Percentiles rank a stretch among this genome's conserved stretches.
Evolutionary conservation across 2,888 invertebrate species (phyloP).

Genomic region (Aricia artaxerxes): DNA sequence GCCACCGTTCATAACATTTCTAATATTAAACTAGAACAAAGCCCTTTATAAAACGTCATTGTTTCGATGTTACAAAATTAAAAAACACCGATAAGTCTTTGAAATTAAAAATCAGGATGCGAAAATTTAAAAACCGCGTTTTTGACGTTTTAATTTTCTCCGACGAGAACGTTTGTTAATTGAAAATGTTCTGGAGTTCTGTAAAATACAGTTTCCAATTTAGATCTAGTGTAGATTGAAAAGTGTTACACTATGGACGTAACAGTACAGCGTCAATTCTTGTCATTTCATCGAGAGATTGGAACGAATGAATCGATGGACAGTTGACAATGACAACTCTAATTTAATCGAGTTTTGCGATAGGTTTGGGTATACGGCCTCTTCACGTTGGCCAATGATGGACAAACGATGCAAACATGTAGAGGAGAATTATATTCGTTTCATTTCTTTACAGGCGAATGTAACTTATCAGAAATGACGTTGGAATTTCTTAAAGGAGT

Average conservation of each 20-base stretch:
- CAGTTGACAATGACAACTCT: background rate
- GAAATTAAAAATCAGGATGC: constrained; percentile 5
- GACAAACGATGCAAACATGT: too few species aligned
- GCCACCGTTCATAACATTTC: background rate
- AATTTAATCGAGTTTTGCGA: background rate
- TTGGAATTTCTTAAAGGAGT: background rate
- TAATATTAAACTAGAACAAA: background rate
- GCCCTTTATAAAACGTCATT: background rate
- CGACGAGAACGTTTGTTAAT: constrained; percentile 4
- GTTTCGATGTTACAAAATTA: background rate
- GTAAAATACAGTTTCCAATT: constrained; percentile 21
- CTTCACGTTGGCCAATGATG: too few species aligned
- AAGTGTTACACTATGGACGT: background rate
- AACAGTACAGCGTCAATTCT: background rate
- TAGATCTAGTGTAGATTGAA: constrained; percentile 16
- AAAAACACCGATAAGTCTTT: background rate
- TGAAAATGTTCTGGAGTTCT: constrained; percentile 6
- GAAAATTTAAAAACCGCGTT: background rate
- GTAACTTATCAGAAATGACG: background rate
- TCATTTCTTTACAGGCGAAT: background rate
- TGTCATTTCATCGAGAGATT: background rate
- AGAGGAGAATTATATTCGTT: too few species aligned
- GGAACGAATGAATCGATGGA: background rate
- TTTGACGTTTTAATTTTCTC: constrained; percentile 1
- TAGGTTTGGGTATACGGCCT: background rate